Evolutionary conservation across 2,888 invertebrate species (phyloP).

Genomic region (Xiphydria camelus): DNA sequence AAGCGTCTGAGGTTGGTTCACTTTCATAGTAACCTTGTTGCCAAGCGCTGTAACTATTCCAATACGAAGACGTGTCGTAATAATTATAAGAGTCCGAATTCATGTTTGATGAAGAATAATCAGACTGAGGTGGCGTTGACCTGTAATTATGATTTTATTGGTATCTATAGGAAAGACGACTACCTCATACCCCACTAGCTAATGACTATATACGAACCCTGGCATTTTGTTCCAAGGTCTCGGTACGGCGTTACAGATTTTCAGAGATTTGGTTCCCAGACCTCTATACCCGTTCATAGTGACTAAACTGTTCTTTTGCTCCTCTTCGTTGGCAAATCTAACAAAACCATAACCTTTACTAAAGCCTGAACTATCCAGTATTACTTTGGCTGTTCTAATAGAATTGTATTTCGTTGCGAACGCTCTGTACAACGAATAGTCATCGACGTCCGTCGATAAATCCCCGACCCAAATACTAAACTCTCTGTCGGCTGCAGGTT

Average conservation of each 20-base stretch:
- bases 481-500: constrained; percentile 76
- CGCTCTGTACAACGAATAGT: constrained; percentile 87
- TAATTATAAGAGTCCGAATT: constrained; percentile 62
- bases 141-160: no score
- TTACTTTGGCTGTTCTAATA: constrained; percentile 94
- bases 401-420: constrained; percentile 91
- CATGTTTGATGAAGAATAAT: constrained; percentile 49
- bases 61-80: constrained; percentile 82
- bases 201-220: constrained; percentile 39
- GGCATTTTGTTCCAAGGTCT: constrained; percentile 64
- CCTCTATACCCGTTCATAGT: constrained; percentile 94
- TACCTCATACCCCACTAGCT: no score
- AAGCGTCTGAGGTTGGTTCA: constrained; percentile 62
- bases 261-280: constrained; percentile 83
- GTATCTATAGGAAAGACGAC: no score
- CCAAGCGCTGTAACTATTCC: constrained; percentile 87
- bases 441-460: constrained; percentile 89
- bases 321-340: constrained; percentile 89
- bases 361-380: constrained; percentile 84
- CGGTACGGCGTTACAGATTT: constrained; percentile 92
- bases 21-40: constrained; percentile 69
- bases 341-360: constrained; percentile 97
- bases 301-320: constrained; percentile 88
- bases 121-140: constrained; percentile 65
- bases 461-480: constrained; percentile 97